A percentile compares a stretch with the other conserved stretches of the same genome.
phyloP scores from a whole-genome alignment of 2,888 invertebrate genomes.

The Drosophila nr. perissopoda region DNA sequence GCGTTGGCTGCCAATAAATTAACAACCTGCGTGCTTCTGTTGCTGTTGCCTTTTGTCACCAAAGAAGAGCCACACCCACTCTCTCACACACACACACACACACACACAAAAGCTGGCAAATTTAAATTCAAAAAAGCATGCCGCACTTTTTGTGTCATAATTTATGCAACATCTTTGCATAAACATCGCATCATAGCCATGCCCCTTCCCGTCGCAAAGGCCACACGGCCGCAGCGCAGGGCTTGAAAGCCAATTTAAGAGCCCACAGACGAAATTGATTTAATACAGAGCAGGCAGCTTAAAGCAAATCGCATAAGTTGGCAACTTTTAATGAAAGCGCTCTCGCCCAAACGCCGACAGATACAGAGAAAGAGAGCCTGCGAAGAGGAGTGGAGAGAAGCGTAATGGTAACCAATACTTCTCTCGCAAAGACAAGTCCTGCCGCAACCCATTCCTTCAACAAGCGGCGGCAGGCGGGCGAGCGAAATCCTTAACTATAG shows the following conservation, averaged over 20 bases:
- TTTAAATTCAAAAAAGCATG: constrained; percentile 63
- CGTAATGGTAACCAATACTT: background rate
- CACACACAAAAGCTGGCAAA: constrained; percentile 25
- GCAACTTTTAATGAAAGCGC: constrained; percentile 67
- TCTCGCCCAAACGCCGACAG: background rate
- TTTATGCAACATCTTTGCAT: constrained; percentile 61
- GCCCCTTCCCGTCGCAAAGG: constrained; percentile 2
- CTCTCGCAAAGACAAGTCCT: constrained; percentile 13
- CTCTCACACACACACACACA: constrained; percentile 16
- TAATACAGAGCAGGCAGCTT: constrained; percentile 54
- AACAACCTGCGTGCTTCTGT: constrained; percentile 32
- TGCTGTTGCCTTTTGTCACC: constrained; percentile 46
- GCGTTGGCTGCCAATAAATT: constrained; percentile 45
- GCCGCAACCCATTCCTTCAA: constrained; percentile 24
- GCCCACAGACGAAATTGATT: constrained; percentile 48
- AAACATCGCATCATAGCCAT: constrained; percentile 37
- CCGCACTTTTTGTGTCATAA: constrained; percentile 60
- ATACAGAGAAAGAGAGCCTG: background rate
- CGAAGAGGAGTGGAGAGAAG: background rate
- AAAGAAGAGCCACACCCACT: constrained; percentile 33
- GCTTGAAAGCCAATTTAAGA: constrained; percentile 48
- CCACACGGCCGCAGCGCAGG: constrained; percentile 4
- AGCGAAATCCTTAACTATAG: constrained; percentile 69
- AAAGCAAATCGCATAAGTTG: constrained; percentile 74
- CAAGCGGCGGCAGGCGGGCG: constrained; percentile 20